Conservation (phyloP, 2,797 vertebrate genomes). For the Thalassophryne amazonica region DNA sequence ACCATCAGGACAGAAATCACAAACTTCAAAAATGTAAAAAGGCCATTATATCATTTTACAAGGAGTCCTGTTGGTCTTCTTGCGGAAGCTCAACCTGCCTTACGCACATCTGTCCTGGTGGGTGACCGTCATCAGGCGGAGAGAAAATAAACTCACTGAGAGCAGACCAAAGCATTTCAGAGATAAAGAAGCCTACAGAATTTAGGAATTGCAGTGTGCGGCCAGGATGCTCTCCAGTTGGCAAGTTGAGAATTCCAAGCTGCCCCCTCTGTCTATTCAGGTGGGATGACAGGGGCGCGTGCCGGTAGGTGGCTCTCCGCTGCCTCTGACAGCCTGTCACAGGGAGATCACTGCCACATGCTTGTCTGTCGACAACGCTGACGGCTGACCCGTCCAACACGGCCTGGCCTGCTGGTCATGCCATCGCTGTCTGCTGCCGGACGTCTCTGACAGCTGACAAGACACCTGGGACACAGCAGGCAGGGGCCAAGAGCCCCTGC, state of each 20-base stretch:
- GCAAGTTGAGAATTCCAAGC: constrained; percentile 67
- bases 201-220: constrained; percentile 34
- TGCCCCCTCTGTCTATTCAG: constrained; percentile 67
- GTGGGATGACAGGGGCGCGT: constrained; percentile 78
- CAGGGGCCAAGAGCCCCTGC: constrained; percentile 79
- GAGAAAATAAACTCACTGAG: no score
- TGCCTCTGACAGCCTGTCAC: constrained; percentile 87
- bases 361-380: constrained; percentile 80
- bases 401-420: constrained; percentile 84
- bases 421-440: constrained; percentile 89
- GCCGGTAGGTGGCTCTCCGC: constrained; percentile 64
- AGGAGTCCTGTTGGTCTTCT: constrained; percentile 18
- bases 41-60: constrained; percentile 56
- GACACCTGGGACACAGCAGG: constrained; percentile 88
- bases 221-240: no score
- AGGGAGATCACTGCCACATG: constrained; percentile 84
- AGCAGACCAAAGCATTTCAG: constrained; percentile 10
- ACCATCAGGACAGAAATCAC: constrained; percentile 30
- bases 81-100: constrained; percentile 2
- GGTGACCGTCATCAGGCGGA: no score
- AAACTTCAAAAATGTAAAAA: constrained; percentile 29
- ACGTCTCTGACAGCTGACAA: constrained; percentile 95
- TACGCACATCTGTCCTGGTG: constrained; percentile 19
- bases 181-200: constrained; percentile 36
- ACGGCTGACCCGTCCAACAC: constrained; percentile 89